A percentile compares a stretch with the other conserved stretches of the same genome.
phyloP scores from a whole-genome alignment of 2,888 invertebrate genomes.

The Stomorhina lunata region DNA sequence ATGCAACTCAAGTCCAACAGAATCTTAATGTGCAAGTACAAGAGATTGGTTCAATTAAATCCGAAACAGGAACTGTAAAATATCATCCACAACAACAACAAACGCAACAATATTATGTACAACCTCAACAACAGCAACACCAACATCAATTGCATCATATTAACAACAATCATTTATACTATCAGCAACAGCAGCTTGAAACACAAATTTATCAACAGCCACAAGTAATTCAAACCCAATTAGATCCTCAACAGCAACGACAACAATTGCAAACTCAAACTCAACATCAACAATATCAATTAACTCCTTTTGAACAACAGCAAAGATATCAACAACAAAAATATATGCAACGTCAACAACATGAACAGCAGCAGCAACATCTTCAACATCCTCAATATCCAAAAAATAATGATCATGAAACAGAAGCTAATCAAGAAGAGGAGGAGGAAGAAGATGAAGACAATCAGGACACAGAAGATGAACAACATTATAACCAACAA shows the following conservation, averaged over 20 bases:
- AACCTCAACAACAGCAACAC: conserved; percentile 42
- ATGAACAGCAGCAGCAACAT: conserved; percentile 50
- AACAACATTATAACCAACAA: conserved; percentile 52
- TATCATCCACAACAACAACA: conserved; percentile 27
- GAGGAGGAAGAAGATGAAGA: conserved; percentile 64
- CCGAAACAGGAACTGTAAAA: conserved; percentile 11
- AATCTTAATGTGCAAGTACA: conserved; percentile 49
- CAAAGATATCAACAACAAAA: conserved; percentile 42
- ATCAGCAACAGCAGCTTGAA: conserved; percentile 40
- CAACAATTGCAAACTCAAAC: conserved; percentile 13
- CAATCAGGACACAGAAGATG: conserved; percentile 68
- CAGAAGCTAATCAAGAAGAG: conserved; percentile 58
- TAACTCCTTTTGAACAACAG: conserved; percentile 31
- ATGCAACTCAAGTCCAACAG: conserved; percentile 45
- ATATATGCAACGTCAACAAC: conserved; percentile 14
- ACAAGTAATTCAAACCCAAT: conserved; percentile 50
- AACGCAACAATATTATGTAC: conserved; percentile 56
- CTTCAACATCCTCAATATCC: conserved; percentile 64
- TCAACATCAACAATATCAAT: conserved; percentile 29
- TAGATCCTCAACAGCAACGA: conserved; percentile 60
- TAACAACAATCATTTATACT: conserved; percentile 56
- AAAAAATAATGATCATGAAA: conserved; percentile 27
- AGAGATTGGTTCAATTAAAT: conserved; percentile 62
- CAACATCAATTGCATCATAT: conserved; percentile 41
- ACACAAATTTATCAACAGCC: conserved; percentile 58